Evolutionary conservation across 2,888 invertebrate species (phyloP).

Genomic region (Stictocephala bisonia): DNA sequence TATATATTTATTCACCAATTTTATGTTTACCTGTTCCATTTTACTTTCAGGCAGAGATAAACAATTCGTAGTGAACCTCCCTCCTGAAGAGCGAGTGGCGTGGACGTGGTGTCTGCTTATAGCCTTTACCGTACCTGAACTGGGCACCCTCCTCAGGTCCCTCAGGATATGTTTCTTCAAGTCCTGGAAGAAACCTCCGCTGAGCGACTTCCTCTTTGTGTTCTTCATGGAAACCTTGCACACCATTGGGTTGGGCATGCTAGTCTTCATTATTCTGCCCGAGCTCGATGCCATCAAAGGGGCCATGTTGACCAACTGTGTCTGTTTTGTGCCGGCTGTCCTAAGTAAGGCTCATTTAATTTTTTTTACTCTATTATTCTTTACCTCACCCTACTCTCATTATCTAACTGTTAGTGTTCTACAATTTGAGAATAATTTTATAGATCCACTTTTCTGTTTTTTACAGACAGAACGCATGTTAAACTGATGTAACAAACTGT

Average conservation of each 20-base stretch:
- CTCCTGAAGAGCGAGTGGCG: constrained; percentile 86
- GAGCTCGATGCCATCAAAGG: constrained; percentile 94
- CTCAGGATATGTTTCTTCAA: constrained; percentile 92
- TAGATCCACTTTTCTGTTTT: too few relatives aligned
- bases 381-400: too few relatives aligned
- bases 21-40: not conserved
- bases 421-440: too few relatives aligned
- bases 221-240: constrained; percentile 90
- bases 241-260: constrained; percentile 85
- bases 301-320: constrained; percentile 95
- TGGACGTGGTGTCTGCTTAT: constrained; percentile 95
- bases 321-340: constrained; percentile 88
- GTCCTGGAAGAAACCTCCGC: constrained; percentile 80
- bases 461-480: too few relatives aligned
- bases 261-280: constrained; percentile 90
- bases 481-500: too few relatives aligned
- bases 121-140: constrained; percentile 89
- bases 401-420: too few relatives aligned
- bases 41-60: constrained; percentile 81
- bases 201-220: constrained; percentile 74
- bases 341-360: constrained; percentile 63
- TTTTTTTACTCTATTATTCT: not conserved
- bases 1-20: not conserved
- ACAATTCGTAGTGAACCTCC: constrained; percentile 82
- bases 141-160: constrained; percentile 86